Evolutionary conservation across 1,140 invertebrate genomes (phyloP).

Genomic region (Drosophila pallidifrons): DNA sequence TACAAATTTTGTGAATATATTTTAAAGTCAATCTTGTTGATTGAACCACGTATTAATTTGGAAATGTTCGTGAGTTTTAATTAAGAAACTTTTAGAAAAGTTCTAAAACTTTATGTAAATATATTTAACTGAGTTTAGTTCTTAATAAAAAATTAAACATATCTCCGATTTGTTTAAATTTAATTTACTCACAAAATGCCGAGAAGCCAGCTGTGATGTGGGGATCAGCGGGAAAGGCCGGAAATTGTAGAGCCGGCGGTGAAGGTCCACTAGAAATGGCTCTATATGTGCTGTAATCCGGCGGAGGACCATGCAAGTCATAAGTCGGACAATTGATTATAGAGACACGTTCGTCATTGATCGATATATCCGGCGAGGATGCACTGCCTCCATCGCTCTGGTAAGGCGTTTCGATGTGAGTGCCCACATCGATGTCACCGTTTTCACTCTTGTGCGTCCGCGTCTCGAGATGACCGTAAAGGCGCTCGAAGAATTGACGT

Average conservation of each 20-base stretch:
- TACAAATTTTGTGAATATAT: conserved; percentile 1
- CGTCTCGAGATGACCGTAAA: conserved; percentile 86
- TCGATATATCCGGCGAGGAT: conserved; percentile 79
- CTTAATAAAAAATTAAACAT: too few relatives aligned
- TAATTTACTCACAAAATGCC: conserved; percentile 77
- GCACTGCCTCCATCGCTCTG: conserved; percentile 77
- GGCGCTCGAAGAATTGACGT: conserved; percentile 86
- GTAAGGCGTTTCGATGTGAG: conserved; percentile 66
- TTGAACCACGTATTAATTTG: too few relatives aligned
- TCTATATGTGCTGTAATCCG: conserved; percentile 51
- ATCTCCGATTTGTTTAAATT: too few relatives aligned
- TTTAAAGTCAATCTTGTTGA: not conserved
- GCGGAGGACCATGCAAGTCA: conserved; percentile 49
- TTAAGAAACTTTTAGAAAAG: too few relatives aligned
- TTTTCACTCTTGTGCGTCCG: conserved; percentile 66
- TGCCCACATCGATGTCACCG: conserved; percentile 70
- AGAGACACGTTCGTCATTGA: conserved; percentile 72
- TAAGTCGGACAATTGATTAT: conserved; percentile 52
- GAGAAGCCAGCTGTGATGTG: conserved; percentile 80
- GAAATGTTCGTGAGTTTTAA: too few relatives aligned
- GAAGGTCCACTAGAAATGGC: conserved; percentile 16
- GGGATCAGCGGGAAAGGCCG: conserved; percentile 66
- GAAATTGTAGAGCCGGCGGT: conserved; percentile 54
- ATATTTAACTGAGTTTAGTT: not conserved
- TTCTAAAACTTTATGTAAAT: not conserved